Evolutionary conservation across 1,140 invertebrate species (phyloP).

Genomic region (Wiebesia pumilae): DNA sequence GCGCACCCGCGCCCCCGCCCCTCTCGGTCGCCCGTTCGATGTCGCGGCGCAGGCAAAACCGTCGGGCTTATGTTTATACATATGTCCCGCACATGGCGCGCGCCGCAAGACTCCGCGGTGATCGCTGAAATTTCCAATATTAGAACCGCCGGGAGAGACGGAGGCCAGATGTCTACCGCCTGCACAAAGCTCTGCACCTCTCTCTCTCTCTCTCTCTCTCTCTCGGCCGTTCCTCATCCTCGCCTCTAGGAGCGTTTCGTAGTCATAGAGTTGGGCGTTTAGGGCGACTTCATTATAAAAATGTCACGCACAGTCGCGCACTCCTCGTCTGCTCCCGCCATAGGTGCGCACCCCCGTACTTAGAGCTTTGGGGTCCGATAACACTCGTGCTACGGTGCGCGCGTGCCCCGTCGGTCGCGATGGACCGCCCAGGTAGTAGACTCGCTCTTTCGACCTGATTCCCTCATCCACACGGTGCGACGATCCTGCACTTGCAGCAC

Average conservation of each 20-base stretch:
- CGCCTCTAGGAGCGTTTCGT: conserved; percentile 6
- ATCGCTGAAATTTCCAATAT: conserved; percentile 69
- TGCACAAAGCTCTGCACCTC: conserved; percentile 1
- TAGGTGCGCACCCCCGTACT: not conserved
- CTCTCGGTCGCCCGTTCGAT: not conserved
- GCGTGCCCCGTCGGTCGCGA: not conserved
- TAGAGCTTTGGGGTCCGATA: not conserved
- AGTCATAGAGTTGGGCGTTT: not conserved
- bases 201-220: conserved; percentile 18
- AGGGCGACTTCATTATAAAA: conserved; percentile 67
- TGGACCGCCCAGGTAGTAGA: not conserved
- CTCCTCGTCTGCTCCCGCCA: conserved; percentile 1
- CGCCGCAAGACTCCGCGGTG: conserved; percentile 37
- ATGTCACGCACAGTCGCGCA: conserved; percentile 66
- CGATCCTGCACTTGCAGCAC: not conserved
- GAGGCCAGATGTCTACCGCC: conserved; percentile 67
- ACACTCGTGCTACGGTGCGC: not conserved
- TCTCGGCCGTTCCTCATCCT: not conserved
- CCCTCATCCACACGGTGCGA: not conserved
- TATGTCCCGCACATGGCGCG: conserved; percentile 72
- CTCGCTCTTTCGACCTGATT: not conserved
- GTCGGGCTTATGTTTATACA: conserved; percentile 72
- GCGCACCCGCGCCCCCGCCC: not conserved
- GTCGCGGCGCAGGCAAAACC: conserved; percentile 52
- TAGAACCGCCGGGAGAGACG: conserved; percentile 64